Conservation (phyloP, 2,113 vertebrate species). For the Carassius carassius region DNA sequence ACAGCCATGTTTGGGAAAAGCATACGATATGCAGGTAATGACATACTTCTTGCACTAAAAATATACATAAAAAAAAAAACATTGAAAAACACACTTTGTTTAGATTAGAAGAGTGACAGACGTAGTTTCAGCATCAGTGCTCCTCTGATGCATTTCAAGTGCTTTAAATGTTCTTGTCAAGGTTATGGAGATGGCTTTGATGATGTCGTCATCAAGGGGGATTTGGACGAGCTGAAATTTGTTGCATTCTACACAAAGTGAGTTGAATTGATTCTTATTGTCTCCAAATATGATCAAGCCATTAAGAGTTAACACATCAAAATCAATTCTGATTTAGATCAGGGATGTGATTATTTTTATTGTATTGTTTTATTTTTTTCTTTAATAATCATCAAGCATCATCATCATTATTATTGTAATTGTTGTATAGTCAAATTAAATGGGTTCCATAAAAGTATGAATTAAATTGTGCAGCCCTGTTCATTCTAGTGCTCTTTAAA, state of each 20-base stretch:
- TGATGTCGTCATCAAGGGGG: slow-evolving; percentile 96
- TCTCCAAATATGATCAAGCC: not conserved
- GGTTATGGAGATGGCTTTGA: slow-evolving; percentile 96
- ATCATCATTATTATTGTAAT: too few species aligned
- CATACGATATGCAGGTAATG: slow-evolving; percentile 88
- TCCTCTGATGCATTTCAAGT: not conserved
- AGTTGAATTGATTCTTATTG: slow-evolving; percentile 17
- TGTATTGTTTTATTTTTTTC: too few species aligned
- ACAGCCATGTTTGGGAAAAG: slow-evolving; percentile 97
- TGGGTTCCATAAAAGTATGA: too few species aligned
- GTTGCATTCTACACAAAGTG: slow-evolving; percentile 98
- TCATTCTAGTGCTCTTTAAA: too few species aligned
- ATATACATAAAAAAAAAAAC: not conserved
- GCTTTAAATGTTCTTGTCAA: slow-evolving; percentile 61
- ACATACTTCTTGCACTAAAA: not conserved
- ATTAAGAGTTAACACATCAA: not conserved
- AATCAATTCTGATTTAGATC: too few species aligned
- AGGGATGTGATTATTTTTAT: too few species aligned
- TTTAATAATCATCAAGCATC: too few species aligned
- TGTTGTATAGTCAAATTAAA: too few species aligned
- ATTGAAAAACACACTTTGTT: not conserved
- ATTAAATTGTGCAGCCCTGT: too few species aligned
- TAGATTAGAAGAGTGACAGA: not conserved
- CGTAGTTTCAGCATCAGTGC: not conserved
- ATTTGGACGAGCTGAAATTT: slow-evolving; percentile 94